A percentile compares a stretch with the other conserved stretches of the same genome.
Evolutionary conservation across 2,797 vertebrate species (phyloP).

Genomic region (Cirrhinus mrigala): DNA sequence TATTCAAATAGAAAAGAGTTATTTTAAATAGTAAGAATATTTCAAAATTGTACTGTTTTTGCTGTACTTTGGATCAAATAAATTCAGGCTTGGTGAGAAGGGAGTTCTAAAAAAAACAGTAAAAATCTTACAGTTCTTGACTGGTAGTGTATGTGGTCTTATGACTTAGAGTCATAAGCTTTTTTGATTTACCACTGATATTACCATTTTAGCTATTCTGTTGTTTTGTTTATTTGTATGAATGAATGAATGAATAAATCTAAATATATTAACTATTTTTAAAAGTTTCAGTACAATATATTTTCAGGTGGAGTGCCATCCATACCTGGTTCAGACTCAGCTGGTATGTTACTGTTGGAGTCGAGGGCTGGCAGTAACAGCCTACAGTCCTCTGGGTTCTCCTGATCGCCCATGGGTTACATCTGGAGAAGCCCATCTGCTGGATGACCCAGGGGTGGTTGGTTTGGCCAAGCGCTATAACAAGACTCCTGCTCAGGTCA

Average conservation of each 20-base stretch:
- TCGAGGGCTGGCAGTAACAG: slow-evolving; percentile 72
- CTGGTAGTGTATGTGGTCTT: background rate
- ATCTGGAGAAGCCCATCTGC: slow-evolving; percentile 70
- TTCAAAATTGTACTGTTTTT: too few relatives aligned
- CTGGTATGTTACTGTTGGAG: slow-evolving; percentile 77
- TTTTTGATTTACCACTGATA: background rate
- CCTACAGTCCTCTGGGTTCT: slow-evolving; percentile 82
- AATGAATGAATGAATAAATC: background rate
- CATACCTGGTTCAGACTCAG: slow-evolving; percentile 74
- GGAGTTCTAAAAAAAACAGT: too few relatives aligned
- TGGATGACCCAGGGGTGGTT: slow-evolving; percentile 72
- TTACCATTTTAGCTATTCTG: background rate
- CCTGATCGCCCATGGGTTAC: slow-evolving; percentile 80
- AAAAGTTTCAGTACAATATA: background rate
- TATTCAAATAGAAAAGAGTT: too few relatives aligned
- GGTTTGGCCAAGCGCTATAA: slow-evolving; percentile 67
- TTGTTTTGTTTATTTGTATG: background rate
- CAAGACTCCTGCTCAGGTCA: slow-evolving; percentile 76
- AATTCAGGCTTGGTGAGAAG: too few relatives aligned
- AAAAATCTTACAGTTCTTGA: too few relatives aligned
- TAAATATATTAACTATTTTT: background rate
- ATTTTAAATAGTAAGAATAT: too few relatives aligned
- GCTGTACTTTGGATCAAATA: too few relatives aligned
- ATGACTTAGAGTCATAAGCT: background rate
- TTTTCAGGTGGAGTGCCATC: slow-evolving; percentile 80